phyloP scores from a whole-genome alignment of 2,888 invertebrate genomes.

The Apamea sordens region DNA sequence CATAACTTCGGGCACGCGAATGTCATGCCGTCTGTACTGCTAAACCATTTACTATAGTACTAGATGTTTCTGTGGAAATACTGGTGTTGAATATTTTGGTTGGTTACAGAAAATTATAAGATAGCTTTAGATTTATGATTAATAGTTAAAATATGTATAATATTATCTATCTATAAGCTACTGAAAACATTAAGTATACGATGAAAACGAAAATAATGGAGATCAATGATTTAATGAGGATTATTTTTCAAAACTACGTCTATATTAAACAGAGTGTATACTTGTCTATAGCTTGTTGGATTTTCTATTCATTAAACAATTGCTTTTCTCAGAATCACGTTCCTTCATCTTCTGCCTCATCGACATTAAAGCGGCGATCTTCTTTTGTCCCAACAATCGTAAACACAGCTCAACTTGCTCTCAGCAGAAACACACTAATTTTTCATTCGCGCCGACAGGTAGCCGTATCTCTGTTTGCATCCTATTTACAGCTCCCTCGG shows the following conservation, averaged over 20 bases:
- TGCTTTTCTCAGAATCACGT: slow-evolving; percentile 20
- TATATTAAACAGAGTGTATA: not conserved
- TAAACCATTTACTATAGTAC: slow-evolving; percentile 5
- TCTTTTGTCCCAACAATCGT: slow-evolving; percentile 59
- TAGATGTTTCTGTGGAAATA: slow-evolving; percentile 28
- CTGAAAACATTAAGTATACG: not conserved
- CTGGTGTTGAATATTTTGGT: slow-evolving; percentile 1
- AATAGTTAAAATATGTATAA: not conserved
- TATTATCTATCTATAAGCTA: not conserved
- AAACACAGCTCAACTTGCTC: slow-evolving; percentile 58
- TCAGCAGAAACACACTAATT: slow-evolving; percentile 75
- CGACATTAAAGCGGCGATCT: slow-evolving; percentile 50
- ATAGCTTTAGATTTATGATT: not conserved
- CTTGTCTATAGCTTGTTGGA: not conserved
- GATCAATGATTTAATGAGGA: not conserved
- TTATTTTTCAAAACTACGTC: not conserved
- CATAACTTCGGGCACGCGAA: slow-evolving; percentile 69
- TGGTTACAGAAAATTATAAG: not conserved
- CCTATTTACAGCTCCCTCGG: slow-evolving; percentile 87
- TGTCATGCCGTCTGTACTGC: slow-evolving; percentile 57
- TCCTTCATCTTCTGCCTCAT: slow-evolving; percentile 36
- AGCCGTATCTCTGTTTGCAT: slow-evolving; percentile 88
- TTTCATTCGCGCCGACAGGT: slow-evolving; percentile 81
- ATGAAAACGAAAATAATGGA: not conserved
- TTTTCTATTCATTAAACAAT: slow-evolving; percentile 32